Evolutionary conservation across 1,140 invertebrate species (phyloP), one percentile per base, ranked within the genome.

Genomic region (Lepidurus couesii): DNA sequence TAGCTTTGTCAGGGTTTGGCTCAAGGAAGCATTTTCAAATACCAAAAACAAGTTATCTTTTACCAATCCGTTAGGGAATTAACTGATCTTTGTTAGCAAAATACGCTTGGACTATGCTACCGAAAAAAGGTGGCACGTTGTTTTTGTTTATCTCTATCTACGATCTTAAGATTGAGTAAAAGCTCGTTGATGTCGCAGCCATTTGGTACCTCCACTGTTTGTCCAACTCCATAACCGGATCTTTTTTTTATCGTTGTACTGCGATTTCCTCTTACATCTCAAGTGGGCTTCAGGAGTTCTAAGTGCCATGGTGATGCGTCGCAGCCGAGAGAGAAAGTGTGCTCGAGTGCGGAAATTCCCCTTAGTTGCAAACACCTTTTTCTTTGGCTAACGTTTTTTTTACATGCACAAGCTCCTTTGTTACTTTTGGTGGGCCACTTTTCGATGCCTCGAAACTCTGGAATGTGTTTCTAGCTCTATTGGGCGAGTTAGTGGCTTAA

Each of bases 331-430:
- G 53, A 65, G 75, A 76, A 76, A 76, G 75, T 76, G 44, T 42
- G 34, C 47, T 76, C 24, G 75, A 76, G 21, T 76, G 21, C 16
- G 42, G 21, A 47, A 76, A 76, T 21, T 76, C 44, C 47, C 26
- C 43, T 44, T 16, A 47, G n/a, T 44, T 75, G 13, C 34, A 13
- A 76, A 45, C 75, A 47, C 75, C 75, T 76, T 76, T 76, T 76
- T 65, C 53, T 65, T 7, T 34, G 34, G 34, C 34, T 34, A 34
- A 34, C 34, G 34, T 34, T 34, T 34, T 26, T 26, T 34, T 34
- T 34, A 34, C 34, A 34, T 34, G 34, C 34, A 34, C 34, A 34
- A 34, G 34, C 34, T 34, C 34, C 34, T 34, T 34, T 11, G 53
- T 65, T 65, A 65, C 10, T 47, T 47, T 16, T 7, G 16, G 1